These are phyloP conservation scores for Drosophila kurseongensis DNA, from an alignment of 1,140 invertebrate species.

Conservation along the genomic window DNA sequence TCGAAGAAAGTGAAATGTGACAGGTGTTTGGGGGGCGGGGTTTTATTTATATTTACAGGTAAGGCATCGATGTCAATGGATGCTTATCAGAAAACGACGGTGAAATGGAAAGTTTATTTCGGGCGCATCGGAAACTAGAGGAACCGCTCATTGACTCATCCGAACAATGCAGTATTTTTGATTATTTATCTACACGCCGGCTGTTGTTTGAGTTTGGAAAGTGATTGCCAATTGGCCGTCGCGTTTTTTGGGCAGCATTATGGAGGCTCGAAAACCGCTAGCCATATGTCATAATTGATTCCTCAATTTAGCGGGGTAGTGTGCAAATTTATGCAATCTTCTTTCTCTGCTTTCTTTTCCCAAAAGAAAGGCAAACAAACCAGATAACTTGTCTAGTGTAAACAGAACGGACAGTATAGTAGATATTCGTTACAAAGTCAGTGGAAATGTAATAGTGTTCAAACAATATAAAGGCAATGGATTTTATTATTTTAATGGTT, in stretches of 20 bases:
- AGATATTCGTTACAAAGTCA: background rate
- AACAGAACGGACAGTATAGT: slow-evolving; percentile 18
- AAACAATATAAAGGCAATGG: too few species aligned
- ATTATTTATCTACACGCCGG: slow-evolving; percentile 20
- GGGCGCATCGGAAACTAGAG: slow-evolving; percentile 45
- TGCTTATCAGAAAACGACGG: slow-evolving; percentile 57
- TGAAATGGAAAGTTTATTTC: slow-evolving; percentile 72
- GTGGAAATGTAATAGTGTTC: too few species aligned
- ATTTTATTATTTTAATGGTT: too few species aligned
- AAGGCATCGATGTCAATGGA: slow-evolving; percentile 56
- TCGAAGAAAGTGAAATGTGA: slow-evolving; percentile 75
- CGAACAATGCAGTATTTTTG: slow-evolving; percentile 50
- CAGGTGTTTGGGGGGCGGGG: slow-evolving; percentile 31
- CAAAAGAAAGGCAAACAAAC: slow-evolving; percentile 19
- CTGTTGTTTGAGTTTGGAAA: slow-evolving; percentile 34
- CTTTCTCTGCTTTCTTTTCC: slow-evolving; percentile 6
- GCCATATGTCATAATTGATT: slow-evolving; percentile 55
- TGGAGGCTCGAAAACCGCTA: slow-evolving; percentile 24
- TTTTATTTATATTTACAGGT: background rate
- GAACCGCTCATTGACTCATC: slow-evolving; percentile 58
- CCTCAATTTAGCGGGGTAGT: slow-evolving; percentile 19
- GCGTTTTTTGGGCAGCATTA: slow-evolving; percentile 16
- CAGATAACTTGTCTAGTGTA: slow-evolving; percentile 24
- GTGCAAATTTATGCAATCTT: slow-evolving; percentile 70
- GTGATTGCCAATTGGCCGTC: slow-evolving; percentile 27